These are phyloP conservation scores for Pararge aegeria DNA, from an alignment of 1,140 invertebrate genomes.

Conservation along the genomic window DNA sequence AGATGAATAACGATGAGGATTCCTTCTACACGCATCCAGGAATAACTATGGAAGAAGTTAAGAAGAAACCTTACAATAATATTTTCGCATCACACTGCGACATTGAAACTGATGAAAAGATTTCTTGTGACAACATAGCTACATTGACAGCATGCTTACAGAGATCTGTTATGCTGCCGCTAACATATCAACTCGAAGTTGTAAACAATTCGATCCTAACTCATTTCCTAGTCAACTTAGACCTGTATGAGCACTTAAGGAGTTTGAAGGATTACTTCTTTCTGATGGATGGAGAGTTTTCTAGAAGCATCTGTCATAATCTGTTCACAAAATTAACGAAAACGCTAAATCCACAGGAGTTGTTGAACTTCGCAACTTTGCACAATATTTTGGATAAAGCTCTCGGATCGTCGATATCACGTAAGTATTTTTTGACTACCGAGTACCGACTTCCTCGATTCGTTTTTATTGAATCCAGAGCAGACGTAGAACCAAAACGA, in stretches of 20 bases:
- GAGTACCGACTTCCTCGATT: too few species aligned
- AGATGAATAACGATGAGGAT: constrained; percentile 43
- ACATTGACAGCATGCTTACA: constrained; percentile 83
- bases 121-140: constrained; percentile 72
- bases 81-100: constrained; percentile 59
- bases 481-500: too few species aligned
- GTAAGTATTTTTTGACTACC: constrained; percentile 40
- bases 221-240: constrained; percentile 83
- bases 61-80: constrained; percentile 65
- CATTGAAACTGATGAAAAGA: constrained; percentile 45
- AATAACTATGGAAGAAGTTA: constrained; percentile 62
- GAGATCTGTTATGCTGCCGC: constrained; percentile 84
- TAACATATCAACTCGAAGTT: constrained; percentile 84
- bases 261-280: constrained; percentile 88
- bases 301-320: constrained; percentile 83
- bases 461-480: too few species aligned
- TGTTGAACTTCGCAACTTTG: constrained; percentile 84
- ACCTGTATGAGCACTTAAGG: constrained; percentile 85
- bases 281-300: constrained; percentile 88
- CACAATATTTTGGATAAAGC: constrained; percentile 85
- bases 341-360: constrained; percentile 81
- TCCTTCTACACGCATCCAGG: constrained; percentile 67
- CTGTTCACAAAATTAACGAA: constrained; percentile 83
- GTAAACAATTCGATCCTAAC: constrained; percentile 86
- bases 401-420: constrained; percentile 75